phyloP scores from a whole-genome alignment of 2,113 vertebrate genomes.

The Anolis carolinensis region DNA sequence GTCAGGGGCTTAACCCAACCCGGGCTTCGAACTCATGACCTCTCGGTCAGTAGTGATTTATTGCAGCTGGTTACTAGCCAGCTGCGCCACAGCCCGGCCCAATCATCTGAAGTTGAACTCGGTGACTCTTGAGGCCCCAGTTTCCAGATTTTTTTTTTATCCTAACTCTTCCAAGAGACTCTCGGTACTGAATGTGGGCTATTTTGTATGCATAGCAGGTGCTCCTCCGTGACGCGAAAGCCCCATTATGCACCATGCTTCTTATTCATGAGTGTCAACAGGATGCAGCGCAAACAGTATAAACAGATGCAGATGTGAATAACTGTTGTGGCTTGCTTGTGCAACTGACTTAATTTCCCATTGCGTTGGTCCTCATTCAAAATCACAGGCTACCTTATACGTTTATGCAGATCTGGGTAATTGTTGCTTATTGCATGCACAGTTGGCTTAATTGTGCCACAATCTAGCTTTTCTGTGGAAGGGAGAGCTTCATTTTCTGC shows the following conservation, averaged over 20 bases:
- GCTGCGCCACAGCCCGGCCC: too few relatives aligned
- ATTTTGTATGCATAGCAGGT: background rate
- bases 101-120: too few relatives aligned
- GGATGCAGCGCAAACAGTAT: background rate
- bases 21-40: too few relatives aligned
- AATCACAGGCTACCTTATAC: background rate
- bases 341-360: background rate
- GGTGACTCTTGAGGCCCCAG: too few relatives aligned
- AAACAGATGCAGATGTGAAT: background rate
- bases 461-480: background rate
- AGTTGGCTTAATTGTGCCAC: conserved; percentile 29
- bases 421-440: conserved; percentile 3
- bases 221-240: background rate
- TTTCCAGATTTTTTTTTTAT: too few relatives aligned
- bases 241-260: background rate
- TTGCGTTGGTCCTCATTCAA: background rate
- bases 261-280: background rate
- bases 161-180: background rate
- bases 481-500: conserved; percentile 12
- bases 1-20: too few relatives aligned
- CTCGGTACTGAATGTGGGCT: background rate
- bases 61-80: too few relatives aligned
- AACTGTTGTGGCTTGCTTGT: background rate
- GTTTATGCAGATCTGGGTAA: background rate
- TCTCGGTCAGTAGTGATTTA: too few relatives aligned